Conservation (phyloP, 37 sponge, comb jelly and placozoan genomes). For the Agelas oroides region DNA sequence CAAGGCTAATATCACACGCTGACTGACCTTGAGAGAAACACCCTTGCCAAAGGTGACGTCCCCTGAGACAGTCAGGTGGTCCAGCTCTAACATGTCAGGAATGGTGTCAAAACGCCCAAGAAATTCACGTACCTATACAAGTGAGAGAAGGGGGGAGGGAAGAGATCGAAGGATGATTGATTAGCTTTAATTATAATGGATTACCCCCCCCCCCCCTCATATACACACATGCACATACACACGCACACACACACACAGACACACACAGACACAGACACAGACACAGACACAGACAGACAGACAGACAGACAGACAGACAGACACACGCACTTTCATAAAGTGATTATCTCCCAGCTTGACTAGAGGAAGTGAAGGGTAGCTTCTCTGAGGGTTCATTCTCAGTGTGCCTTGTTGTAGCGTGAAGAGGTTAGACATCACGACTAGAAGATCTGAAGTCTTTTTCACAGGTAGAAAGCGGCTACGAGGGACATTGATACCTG, state of each 20-base stretch:
- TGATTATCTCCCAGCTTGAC: slow-evolving; percentile 93
- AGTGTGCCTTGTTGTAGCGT: slow-evolving; percentile 75
- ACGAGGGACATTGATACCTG: no score
- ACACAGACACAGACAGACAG: slow-evolving; percentile 16
- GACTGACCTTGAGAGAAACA: no score
- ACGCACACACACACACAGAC: no score
- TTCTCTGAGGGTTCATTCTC: slow-evolving; percentile 78
- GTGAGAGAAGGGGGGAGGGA: not conserved
- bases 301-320: not conserved
- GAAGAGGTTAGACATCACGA: slow-evolving; percentile 95
- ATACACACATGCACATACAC: no score
- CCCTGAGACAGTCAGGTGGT: slow-evolving; percentile 99
- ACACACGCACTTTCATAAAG: slow-evolving; percentile 70
- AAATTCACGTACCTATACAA: slow-evolving; percentile 83
- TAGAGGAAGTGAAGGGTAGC: slow-evolving; percentile 87
- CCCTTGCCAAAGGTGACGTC: no score
- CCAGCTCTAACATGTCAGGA: slow-evolving; percentile 93
- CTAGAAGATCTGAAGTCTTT: slow-evolving; percentile 92
- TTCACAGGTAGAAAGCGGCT: no score
- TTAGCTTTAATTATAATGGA: no score
- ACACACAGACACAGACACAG: slow-evolving; percentile 7
- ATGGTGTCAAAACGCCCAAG: slow-evolving; percentile 88
- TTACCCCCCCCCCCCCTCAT: no score
- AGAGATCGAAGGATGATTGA: no score
- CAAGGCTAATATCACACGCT: no score